These are phyloP conservation scores for Pissodes strobi DNA, from an alignment of 1,140 invertebrate genomes.

Conservation along the genomic window DNA sequence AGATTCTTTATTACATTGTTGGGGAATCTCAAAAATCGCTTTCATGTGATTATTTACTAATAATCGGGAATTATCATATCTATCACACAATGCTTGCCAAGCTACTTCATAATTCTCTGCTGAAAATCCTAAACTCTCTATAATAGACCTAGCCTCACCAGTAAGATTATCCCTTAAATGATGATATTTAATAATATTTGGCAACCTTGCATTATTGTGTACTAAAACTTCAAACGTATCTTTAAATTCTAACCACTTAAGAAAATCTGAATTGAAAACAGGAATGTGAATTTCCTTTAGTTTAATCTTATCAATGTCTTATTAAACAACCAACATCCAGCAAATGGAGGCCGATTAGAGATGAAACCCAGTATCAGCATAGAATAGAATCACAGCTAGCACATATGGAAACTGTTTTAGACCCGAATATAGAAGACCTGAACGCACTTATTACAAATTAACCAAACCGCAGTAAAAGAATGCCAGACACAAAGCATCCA, in stretches of 20 bases:
- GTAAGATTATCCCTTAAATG: constrained; percentile 15
- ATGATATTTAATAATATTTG: constrained; percentile 25
- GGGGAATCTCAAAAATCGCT: background rate
- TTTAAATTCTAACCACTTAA: background rate
- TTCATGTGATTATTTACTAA: background rate
- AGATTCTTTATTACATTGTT: no score
- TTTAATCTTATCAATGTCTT: no score
- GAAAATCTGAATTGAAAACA: constrained; percentile 3
- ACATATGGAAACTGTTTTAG: no score
- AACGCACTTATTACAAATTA: no score
- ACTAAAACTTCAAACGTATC: constrained; percentile 14
- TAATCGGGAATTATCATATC: background rate
- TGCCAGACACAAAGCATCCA: no score
- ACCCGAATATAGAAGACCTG: no score
- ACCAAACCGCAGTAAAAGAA: no score
- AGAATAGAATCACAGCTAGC: no score
- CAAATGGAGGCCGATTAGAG: no score
- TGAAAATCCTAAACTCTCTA: constrained; percentile 17
- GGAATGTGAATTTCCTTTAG: constrained; percentile 21
- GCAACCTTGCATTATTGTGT: constrained; percentile 8
- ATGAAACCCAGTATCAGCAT: no score
- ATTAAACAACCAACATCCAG: no score
- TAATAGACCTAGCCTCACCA: constrained; percentile 12
- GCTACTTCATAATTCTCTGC: constrained; percentile 21
- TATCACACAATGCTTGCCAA: constrained; percentile 8